These are phyloP conservation scores for Phengaris arion DNA, from an alignment of 2,888 invertebrate species.

Conservation along the genomic window DNA sequence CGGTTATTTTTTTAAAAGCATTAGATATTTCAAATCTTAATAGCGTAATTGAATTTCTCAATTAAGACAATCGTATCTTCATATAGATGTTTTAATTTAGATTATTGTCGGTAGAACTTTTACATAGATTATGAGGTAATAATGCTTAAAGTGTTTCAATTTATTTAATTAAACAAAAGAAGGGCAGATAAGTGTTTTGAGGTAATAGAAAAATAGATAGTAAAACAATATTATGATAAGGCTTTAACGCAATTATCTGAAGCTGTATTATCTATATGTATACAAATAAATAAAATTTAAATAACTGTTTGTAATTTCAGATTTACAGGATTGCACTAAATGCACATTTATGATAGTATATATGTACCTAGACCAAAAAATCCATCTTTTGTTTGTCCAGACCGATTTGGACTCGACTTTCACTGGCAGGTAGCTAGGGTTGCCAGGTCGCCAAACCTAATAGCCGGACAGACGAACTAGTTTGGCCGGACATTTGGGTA, in stretches of 20 bases:
- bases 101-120: neutral
- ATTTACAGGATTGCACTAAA: too few relatives aligned
- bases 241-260: neutral
- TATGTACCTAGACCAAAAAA: too few relatives aligned
- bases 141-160: neutral
- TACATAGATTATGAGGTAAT: constrained; percentile 2
- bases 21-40: neutral
- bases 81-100: constrained; percentile 13
- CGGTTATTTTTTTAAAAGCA: neutral
- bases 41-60: neutral
- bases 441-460: too few relatives aligned
- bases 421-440: too few relatives aligned
- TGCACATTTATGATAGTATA: too few relatives aligned
- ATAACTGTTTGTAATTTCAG: too few relatives aligned
- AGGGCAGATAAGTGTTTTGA: constrained; percentile 8
- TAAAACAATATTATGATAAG: neutral
- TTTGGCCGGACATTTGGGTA: too few relatives aligned
- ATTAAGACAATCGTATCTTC: neutral
- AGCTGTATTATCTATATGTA: neutral
- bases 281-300: too few relatives aligned
- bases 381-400: too few relatives aligned
- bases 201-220: neutral
- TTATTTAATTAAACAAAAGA: constrained; percentile 26
- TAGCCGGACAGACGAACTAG: too few relatives aligned
- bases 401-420: too few relatives aligned